Conservation (phyloP, 2,888 invertebrate genomes). For the Pammene fasciana region DNA sequence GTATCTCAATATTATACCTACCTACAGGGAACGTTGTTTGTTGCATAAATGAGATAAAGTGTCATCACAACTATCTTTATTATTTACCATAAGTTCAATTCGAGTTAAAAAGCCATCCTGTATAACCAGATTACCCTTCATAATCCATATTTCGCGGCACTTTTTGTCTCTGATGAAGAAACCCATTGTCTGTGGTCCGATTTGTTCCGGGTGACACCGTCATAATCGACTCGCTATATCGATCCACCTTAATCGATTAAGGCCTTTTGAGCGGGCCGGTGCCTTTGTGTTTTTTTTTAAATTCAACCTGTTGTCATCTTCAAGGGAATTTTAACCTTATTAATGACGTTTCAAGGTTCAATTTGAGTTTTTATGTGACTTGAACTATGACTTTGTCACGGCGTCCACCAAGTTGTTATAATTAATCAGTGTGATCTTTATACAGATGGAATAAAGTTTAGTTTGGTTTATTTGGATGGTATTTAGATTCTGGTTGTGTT, state of each 20-base stretch:
- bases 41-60: not conserved
- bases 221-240: conserved; percentile 66
- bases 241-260: conserved; percentile 72
- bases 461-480: not conserved
- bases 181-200: conserved; percentile 74
- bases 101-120: conserved; percentile 53
- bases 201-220: conserved; percentile 77
- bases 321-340: conserved; percentile 43
- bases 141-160: conserved; percentile 67
- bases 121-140: conserved; percentile 57
- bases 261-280: conserved; percentile 65
- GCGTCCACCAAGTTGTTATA: conserved; percentile 14
- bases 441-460: not conserved
- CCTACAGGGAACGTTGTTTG: too few relatives aligned
- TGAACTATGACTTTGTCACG: conserved; percentile 37
- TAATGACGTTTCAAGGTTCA: not conserved
- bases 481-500: not conserved
- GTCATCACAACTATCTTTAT: not conserved
- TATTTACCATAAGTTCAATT: not conserved
- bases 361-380: not conserved
- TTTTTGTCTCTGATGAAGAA: conserved; percentile 80
- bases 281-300: conserved; percentile 65
- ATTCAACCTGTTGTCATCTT: conserved; percentile 44
- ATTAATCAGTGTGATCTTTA: not conserved
- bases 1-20: too few relatives aligned